phyloP scores from a whole-genome alignment of 2,797 vertebrate species.

The Channallabes apus region DNA sequence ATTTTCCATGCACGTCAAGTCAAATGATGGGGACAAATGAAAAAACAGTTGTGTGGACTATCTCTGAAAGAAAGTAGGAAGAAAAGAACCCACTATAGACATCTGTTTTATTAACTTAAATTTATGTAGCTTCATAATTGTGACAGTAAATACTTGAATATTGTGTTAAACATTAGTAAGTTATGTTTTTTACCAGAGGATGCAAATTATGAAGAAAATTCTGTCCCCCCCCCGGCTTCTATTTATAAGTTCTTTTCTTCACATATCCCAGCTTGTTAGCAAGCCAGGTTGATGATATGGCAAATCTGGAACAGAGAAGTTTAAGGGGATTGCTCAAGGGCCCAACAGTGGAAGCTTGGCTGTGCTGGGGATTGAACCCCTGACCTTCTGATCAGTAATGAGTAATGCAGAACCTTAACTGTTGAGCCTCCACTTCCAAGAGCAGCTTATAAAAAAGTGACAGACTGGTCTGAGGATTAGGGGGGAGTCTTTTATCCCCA shows the following conservation, averaged over 20 bases:
- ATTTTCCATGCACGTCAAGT: conserved; percentile 65
- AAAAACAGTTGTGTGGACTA: not conserved
- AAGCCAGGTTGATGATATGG: too few relatives aligned
- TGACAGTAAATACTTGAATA: not conserved
- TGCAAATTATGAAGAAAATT: not conserved
- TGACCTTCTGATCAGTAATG: too few relatives aligned
- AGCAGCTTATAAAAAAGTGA: not conserved
- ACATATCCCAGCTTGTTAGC: too few relatives aligned
- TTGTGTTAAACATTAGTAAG: not conserved
- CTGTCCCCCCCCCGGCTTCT: too few relatives aligned
- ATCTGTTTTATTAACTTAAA: not conserved
- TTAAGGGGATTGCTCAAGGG: too few relatives aligned
- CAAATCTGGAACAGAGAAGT: too few relatives aligned
- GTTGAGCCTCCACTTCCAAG: too few relatives aligned
- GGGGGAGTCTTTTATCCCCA: too few relatives aligned
- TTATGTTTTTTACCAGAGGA: not conserved
- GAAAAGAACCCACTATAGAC: not conserved
- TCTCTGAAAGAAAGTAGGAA: not conserved
- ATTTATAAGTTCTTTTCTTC: too few relatives aligned
- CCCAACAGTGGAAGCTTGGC: too few relatives aligned
- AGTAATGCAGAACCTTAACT: too few relatives aligned
- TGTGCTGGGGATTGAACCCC: too few relatives aligned
- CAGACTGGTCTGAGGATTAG: not conserved
- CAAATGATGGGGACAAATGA: conserved; percentile 42
- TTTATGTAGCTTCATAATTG: not conserved